Evolutionary conservation across 2,888 invertebrate genomes (phyloP), one percentile per base, ranked within the genome.

Genomic region (Tipula vernalis): DNA sequence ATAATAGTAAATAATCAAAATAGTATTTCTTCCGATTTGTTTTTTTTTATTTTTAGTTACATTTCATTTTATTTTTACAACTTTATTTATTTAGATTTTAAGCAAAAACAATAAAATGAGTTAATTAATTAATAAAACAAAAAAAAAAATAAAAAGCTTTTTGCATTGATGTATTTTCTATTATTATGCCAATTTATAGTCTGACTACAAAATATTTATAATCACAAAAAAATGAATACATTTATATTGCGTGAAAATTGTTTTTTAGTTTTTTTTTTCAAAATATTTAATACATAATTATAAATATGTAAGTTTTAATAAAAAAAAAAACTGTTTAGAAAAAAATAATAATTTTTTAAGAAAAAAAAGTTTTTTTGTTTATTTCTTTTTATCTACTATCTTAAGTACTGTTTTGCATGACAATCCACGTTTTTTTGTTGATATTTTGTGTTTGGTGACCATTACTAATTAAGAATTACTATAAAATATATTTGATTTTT

Each of bases 161-260:
- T 71, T 71, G 71, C 71, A 71, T 71, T 71, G 71, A 71, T 71
- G 71, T 71, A 71, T 71, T 71, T 71, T 71, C 71, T 71, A 71
- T 71, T 71, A 71, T 71, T 71, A 71, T 71, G 71, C 71, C 71
- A 71, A 71, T 18, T 71, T 71, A 71, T 71, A 71, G 71, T 71
- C 71, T 71, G 71, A 71, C 28, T 71, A 71, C 18, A 71, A 71
- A 71, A 57, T 15, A 15, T 57, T 57, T 15, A 39, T 57, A 57
- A 57, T 57, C 51, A 57, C 51, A 57, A 71, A 71, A 71, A 57
- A 57, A 57, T 57, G 51, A 57, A 57, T 57, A 57, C 51, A 57
- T 57, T 57, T 71, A 28, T 71, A 28, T 71, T 71, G 71, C 28
- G 71, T 71, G 71, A 71, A 71, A 71, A 71, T 3, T 71, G 71